Evolutionary conservation across 2,888 invertebrate genomes (phyloP), one percentile per base, ranked within the genome.

Genomic region (Clistopyga incitator): DNA sequence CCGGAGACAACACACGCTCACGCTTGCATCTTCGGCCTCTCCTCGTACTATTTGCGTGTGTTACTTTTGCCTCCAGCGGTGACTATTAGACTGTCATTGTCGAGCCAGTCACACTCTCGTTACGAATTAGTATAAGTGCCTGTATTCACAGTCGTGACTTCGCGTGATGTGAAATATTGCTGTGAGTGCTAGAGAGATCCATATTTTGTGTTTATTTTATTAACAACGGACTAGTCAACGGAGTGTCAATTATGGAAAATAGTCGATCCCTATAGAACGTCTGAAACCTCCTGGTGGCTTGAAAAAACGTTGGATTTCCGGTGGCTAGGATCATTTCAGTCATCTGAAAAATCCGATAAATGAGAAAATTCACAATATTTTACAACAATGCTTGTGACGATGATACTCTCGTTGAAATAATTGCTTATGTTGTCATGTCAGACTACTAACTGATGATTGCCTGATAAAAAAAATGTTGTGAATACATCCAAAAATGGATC

Each of bases 1-100:
- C 85, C 85, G 80, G 86, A 83, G 89, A 88, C 84, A 86, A 87
- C 88, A 74, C 87, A 52, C 85, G 87, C 85, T 74, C 50, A 56
- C 54, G 84, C 85, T 80, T 52, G 68, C 70, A 68, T 80, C 77
- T 70, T 61, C 52, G 18, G 59, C 54, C 61, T 68, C 61, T 74
- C 47, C 18, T 78, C 54, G 45, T 34, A 61, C 18, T 50, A 34
- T 59, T 74, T 61, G 34, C 68, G 29, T 29, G 38, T 77, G 65
- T 25, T 38, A 11, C 34, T 29, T 67, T 54, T 56, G 34, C 72
- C 52, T 72, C 56, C 42, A 56, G 64, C 34, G 74, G 18, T 20
- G 68, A 72, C 29, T 78, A 64, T 75, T 75, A 65, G 56, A 71
- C 56, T 50, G 59, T 76, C 82, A 74, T 65, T 76, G 65, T 20